Evolutionary conservation across 2,113 vertebrate genomes (phyloP).

Genomic region (Dromaius novaehollandiae): DNA sequence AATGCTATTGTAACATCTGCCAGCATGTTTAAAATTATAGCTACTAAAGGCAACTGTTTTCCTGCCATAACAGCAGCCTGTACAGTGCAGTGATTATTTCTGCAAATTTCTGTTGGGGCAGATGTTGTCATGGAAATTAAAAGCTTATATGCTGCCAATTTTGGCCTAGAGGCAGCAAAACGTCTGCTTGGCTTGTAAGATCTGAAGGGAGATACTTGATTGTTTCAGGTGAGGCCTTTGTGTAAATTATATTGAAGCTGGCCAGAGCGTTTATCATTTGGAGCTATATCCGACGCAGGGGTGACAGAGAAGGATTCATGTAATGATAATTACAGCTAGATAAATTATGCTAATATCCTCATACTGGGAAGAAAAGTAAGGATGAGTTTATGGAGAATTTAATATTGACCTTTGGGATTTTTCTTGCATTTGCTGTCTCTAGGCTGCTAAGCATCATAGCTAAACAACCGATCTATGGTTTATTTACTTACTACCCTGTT

Average conservation of each 20-base stretch:
- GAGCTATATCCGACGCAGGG: not conserved
- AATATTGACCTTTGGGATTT: no score
- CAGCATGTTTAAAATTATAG: fast-evolving
- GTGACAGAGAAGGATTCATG: not conserved
- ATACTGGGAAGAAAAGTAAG: fast-evolving
- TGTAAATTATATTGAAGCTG: fast-evolving
- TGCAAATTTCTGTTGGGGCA: not conserved
- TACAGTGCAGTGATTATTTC: not conserved
- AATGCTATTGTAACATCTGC: not conserved
- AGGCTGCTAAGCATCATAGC: not conserved
- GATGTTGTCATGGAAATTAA: not conserved
- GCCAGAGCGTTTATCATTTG: not conserved
- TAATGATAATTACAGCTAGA: not conserved
- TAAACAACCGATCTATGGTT: fast-evolving
- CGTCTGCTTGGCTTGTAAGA: not conserved
- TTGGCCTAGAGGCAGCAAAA: not conserved
- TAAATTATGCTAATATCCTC: not conserved
- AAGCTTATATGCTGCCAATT: not conserved
- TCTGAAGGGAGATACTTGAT: not conserved
- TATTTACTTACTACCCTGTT: constrained; percentile 42
- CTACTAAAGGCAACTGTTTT: not conserved
- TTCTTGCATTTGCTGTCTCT: not conserved
- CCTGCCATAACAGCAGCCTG: not conserved
- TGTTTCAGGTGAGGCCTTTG: not conserved
- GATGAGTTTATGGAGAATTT: not conserved